Percentiles rank a stretch among this genome's conserved stretches.
Conservation (phyloP, 2,113 vertebrate species). For the Peromyscus maniculatus region DNA sequence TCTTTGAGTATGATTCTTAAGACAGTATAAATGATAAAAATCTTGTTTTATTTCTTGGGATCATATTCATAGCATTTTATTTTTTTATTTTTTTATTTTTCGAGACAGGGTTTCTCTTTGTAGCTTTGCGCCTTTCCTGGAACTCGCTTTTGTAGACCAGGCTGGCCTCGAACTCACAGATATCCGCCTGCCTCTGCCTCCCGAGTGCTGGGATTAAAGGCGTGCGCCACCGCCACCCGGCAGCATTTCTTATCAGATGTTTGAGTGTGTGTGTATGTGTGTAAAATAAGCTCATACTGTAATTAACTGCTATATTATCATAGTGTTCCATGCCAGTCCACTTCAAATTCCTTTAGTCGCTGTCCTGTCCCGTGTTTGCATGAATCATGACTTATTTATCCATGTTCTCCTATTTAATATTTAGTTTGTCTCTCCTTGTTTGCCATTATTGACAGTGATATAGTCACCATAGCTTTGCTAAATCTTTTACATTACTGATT, state of each 20-base stretch:
- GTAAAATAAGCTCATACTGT: background rate
- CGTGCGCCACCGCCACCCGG: no score
- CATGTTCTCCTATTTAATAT: background rate
- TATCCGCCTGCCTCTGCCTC: no score
- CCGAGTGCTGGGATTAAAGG: no score
- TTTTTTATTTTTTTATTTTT: background rate
- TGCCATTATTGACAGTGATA: background rate
- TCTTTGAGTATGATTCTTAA: background rate
- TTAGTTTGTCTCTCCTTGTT: background rate
- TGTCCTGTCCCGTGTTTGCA: background rate
- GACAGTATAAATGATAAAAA: background rate
- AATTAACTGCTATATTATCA: background rate
- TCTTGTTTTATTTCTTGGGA: background rate
- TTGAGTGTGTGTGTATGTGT: no score
- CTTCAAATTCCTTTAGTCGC: background rate
- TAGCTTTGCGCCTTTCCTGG: no score
- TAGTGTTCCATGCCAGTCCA: background rate
- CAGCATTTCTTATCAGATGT: background rate
- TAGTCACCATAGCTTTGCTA: background rate
- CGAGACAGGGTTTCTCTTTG: no score
- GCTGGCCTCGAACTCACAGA: no score
- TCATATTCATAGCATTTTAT: background rate
- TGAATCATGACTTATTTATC: background rate
- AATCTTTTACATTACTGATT: background rate
- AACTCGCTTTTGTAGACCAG: no score